Base-by-base conservation (phyloP, 1,140 invertebrate genomes). In the Chelonus insularis region DNA sequence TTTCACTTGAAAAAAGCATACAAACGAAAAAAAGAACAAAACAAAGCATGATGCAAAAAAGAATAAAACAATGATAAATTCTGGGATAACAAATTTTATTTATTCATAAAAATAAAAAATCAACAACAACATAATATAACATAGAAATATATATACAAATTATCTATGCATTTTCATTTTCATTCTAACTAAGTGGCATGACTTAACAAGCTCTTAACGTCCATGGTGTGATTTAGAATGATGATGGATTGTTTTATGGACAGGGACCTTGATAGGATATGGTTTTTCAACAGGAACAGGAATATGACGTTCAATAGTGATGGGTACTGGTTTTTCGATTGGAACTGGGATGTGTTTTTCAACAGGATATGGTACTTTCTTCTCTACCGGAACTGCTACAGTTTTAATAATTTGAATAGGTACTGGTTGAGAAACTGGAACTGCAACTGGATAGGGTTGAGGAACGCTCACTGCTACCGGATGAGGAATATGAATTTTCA, bases 181-280 rank as follows among this genome's bases (percentile, higher is more conserved):
- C n/a, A n/a, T n/a, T n/a, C n/a, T n/a, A n/a, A n/a, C n/a, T n/a
- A n/a, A n/a, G n/a, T n/a, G n/a, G n/a, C n/a, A n/a, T n/a, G n/a
- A n/a, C n/a, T n/a, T n/a, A n/a, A n/a, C n/a, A n/a, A n/a, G n/a
- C n/a, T n/a, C n/a, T 34, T 43, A 48, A 48, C 25, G 29, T 34
- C 51, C 41, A 41, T 68, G 61, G 56, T 70, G 78, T 58, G 82
- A 79, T 66, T 88, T 88, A 45, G 87, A 82, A 36, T 87, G 86
- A 65, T 89, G 88, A 63, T 88, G 83, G 23, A 91, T 87, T 9
- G 88, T 88, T 72, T 91, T 91, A 72, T 89, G 88, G 1, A 91
- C 84, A 14, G 89, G 89, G 29, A 91, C 87, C 70, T 88, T 90
- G 8, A 91, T 87, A 4, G 89, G 88, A 62, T 89, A 90, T 1